Conservation (phyloP, 1,140 invertebrate species). For the Drosophila sturtevanti region DNA sequence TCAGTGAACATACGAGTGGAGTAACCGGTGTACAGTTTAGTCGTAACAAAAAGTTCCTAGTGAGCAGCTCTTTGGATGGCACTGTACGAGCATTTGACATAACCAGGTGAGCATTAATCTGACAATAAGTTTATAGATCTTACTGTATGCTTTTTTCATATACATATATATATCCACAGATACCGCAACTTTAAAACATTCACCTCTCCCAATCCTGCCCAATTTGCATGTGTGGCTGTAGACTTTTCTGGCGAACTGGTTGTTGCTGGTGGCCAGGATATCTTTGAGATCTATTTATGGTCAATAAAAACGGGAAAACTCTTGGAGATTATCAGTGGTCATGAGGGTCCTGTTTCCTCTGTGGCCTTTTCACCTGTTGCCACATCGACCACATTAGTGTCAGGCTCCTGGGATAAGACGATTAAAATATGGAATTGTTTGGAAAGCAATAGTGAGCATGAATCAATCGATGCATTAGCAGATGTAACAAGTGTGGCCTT, state of each 20-base stretch:
- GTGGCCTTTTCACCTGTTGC: slow-evolving; percentile 91
- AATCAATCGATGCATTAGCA: slow-evolving; percentile 90
- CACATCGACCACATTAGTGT: slow-evolving; percentile 90
- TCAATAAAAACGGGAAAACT: slow-evolving; percentile 95
- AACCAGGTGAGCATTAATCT: slow-evolving; percentile 83
- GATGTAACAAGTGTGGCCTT: slow-evolving; percentile 94
- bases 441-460: slow-evolving; percentile 91
- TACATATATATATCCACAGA: slow-evolving; percentile 17
- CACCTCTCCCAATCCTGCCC: slow-evolving; percentile 93
- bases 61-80: slow-evolving; percentile 96
- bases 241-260: slow-evolving; percentile 95
- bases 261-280: slow-evolving; percentile 95
- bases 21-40: slow-evolving; percentile 93
- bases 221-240: slow-evolving; percentile 95
- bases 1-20: slow-evolving; percentile 93
- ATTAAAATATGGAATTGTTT: slow-evolving; percentile 94
- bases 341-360: slow-evolving; percentile 94
- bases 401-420: slow-evolving; percentile 97
- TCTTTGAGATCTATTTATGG: slow-evolving; percentile 98
- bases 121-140: slow-evolving; percentile 67
- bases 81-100: slow-evolving; percentile 98
- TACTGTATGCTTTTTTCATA: not conserved
- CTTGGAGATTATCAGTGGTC: slow-evolving; percentile 95
- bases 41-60: slow-evolving; percentile 94
- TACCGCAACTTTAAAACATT: slow-evolving; percentile 99